Conservation (phyloP, 2,888 invertebrate species). For the Temnothorax unifasciatus region DNA sequence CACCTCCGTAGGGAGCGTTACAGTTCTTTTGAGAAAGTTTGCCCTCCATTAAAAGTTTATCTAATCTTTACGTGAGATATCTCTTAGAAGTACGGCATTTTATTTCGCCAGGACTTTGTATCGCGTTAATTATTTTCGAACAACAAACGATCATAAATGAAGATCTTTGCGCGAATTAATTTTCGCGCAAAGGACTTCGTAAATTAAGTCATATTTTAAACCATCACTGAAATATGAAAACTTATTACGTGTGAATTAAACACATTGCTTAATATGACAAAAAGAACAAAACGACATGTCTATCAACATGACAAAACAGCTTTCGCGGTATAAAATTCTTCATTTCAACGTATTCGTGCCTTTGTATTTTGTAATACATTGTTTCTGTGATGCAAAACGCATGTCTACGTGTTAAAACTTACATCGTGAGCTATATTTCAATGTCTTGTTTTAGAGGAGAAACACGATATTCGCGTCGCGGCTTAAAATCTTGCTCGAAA, state of each 20-base stretch:
- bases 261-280: neutral
- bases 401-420: conserved; percentile 31
- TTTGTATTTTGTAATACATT: neutral
- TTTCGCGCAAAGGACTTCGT: neutral
- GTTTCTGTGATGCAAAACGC: conserved; percentile 19
- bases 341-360: conserved; percentile 31
- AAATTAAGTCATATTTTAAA: neutral
- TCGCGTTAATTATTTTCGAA: neutral
- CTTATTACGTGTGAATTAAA: neutral
- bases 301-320: neutral
- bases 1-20: conserved; percentile 1
- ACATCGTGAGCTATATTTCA: conserved; percentile 45
- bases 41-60: conserved; percentile 2
- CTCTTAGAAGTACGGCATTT: neutral
- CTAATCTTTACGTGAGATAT: conserved; percentile 20
- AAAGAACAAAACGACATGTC: neutral
- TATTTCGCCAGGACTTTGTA: neutral
- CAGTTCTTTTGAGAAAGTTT: conserved; percentile 25
- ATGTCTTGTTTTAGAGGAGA: conserved; percentile 36
- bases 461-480: conserved; percentile 42
- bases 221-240: neutral
- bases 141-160: neutral
- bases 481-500: conserved; percentile 50
- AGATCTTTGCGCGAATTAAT: neutral
- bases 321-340: conserved; percentile 15